Percentiles rank a stretch among this genome's conserved stretches.
These are phyloP conservation scores for Matsumurasca onukii DNA, from an alignment of 1,140 invertebrate genomes.

Conservation along the genomic window DNA sequence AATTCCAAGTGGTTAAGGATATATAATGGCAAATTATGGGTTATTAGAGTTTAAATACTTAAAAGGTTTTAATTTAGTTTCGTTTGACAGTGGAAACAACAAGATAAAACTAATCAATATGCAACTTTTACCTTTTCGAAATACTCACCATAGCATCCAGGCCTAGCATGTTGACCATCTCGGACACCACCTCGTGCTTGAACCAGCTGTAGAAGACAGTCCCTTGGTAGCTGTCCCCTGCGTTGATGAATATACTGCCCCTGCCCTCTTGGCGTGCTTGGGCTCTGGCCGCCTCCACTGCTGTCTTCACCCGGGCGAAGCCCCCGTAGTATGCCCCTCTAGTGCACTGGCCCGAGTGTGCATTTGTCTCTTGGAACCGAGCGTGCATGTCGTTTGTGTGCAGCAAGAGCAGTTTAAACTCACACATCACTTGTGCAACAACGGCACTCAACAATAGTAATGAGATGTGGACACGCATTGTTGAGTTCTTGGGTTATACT, in stretches of 20 bases:
- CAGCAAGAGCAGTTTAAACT: constrained; percentile 52
- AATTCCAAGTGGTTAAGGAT: no score
- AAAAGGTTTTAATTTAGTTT: no score
- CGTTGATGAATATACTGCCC: constrained; percentile 75
- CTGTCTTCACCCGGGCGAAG: constrained; percentile 49
- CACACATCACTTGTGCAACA: background rate
- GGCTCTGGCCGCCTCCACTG: constrained; percentile 80
- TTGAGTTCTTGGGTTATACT: no score
- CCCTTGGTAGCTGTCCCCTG: constrained; percentile 88
- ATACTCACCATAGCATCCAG: constrained; percentile 77
- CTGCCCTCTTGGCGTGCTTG: constrained; percentile 61
- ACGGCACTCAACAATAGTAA: no score
- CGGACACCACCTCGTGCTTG: constrained; percentile 71
- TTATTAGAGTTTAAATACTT: no score
- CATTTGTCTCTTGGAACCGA: constrained; percentile 67
- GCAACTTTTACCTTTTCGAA: no score
- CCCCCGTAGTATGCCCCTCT: constrained; percentile 44
- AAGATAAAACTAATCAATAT: no score
- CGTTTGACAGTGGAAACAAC: no score
- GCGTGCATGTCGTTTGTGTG: constrained; percentile 92
- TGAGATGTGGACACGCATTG: no score
- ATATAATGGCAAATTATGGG: no score
- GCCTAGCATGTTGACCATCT: constrained; percentile 72
- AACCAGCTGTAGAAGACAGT: constrained; percentile 79
- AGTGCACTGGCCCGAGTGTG: background rate